phyloP scores from a whole-genome alignment of 2,113 vertebrate genomes.

The Elgaria multicarinata region DNA sequence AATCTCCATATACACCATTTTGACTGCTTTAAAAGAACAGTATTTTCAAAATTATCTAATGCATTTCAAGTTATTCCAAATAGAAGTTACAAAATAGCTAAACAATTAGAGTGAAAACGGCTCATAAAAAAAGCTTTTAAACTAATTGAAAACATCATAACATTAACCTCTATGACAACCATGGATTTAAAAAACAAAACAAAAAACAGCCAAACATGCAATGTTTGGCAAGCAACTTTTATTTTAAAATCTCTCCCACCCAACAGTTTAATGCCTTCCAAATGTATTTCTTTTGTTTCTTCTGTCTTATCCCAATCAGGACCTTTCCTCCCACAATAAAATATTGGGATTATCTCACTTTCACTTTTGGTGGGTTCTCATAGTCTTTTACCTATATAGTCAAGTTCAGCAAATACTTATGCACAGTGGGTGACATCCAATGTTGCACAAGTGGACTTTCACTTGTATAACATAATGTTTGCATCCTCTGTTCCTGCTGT shows the following conservation, averaged over 20 bases:
- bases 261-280: slow-evolving; percentile 45
- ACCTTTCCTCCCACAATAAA: neutral
- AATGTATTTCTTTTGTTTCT: slow-evolving; percentile 44
- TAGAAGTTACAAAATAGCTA: slow-evolving; percentile 54
- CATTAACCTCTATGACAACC: slow-evolving; percentile 51
- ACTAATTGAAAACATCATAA: slow-evolving; percentile 58
- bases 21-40: slow-evolving; percentile 26
- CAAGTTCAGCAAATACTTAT: slow-evolving; percentile 3
- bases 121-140: slow-evolving; percentile 64
- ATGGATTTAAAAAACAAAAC: slow-evolving; percentile 33
- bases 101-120: slow-evolving; percentile 53
- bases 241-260: slow-evolving; percentile 45
- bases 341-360: slow-evolving; percentile 2
- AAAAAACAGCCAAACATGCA: neutral
- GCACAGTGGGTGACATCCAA: neutral
- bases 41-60: slow-evolving; percentile 38
- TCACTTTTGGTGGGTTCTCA: neutral
- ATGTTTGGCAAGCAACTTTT: slow-evolving; percentile 41
- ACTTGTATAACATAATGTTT: neutral
- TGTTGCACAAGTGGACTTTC: neutral
- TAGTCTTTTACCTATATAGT: slow-evolving; percentile 21
- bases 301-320: slow-evolving; percentile 12
- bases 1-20: slow-evolving; percentile 13
- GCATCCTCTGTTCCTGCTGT: neutral
- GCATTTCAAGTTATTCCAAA: slow-evolving; percentile 46